These are phyloP conservation scores for Coronaproctus castanopsis DNA, from an alignment of 2,888 invertebrate genomes.

Conservation along the genomic window DNA sequence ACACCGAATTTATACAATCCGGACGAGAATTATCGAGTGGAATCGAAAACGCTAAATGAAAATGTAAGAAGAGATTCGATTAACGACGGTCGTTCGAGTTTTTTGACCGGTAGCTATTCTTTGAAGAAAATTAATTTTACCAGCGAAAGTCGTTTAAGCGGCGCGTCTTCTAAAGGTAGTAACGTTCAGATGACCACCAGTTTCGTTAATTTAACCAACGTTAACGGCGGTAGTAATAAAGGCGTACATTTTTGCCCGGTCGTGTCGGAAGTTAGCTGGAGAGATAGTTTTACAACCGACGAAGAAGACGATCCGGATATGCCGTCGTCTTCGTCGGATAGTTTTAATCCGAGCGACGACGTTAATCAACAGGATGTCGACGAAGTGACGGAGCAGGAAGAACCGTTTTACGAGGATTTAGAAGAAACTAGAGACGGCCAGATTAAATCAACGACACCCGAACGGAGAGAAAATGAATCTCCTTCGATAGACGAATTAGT, in stretches of 20 bases:
- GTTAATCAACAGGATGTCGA: conserved; percentile 16
- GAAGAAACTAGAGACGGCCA: conserved; percentile 10
- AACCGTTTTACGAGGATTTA: conserved; percentile 15
- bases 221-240: conserved; percentile 26
- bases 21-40: conserved; percentile 9
- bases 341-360: conserved; percentile 7
- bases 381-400: conserved; percentile 12
- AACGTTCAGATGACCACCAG: conserved; percentile 23
- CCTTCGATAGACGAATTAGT: conserved; percentile 18
- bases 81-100: conserved; percentile 11
- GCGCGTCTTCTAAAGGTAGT: conserved; percentile 19
- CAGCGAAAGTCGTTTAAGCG: conserved; percentile 19
- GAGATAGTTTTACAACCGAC: conserved; percentile 33
- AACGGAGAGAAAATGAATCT: conserved; percentile 25
- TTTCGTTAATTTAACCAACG: conserved; percentile 20
- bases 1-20: conserved; percentile 37
- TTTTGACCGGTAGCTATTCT: conserved; percentile 17
- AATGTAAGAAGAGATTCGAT: background rate
- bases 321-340: background rate
- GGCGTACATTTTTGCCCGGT: conserved; percentile 63
- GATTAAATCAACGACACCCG: conserved; percentile 10
- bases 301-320: conserved; percentile 11
- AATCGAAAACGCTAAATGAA: background rate
- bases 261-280: conserved; percentile 60
- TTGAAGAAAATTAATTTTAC: conserved; percentile 19